These are phyloP conservation scores for Zingel zingel DNA, from an alignment of 2,113 vertebrate genomes.

Conservation along the genomic window DNA sequence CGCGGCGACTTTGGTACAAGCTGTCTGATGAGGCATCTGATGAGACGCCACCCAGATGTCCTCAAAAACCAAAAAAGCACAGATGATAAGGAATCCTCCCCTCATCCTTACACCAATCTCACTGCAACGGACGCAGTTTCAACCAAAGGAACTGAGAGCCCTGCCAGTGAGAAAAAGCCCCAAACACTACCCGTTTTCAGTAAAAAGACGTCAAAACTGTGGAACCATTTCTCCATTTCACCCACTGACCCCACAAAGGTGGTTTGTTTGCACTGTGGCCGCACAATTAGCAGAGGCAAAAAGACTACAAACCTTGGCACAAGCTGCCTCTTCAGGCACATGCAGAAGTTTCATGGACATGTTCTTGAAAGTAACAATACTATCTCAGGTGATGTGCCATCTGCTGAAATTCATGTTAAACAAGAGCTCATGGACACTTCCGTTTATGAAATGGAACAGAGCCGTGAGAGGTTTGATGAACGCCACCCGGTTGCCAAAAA, in stretches of 20 bases:
- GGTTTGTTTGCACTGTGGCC: conserved; percentile 96
- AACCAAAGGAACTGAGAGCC: conserved; percentile 81
- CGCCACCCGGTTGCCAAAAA: conserved; percentile 97
- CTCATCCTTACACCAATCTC: conserved; percentile 84
- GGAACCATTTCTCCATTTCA: conserved; percentile 97
- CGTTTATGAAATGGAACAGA: conserved; percentile 81
- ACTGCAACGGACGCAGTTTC: conserved; percentile 86
- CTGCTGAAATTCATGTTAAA: conserved; percentile 83
- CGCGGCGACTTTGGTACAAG: conserved; percentile 95
- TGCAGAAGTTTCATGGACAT: conserved; percentile 94
- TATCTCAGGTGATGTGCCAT: conserved; percentile 85
- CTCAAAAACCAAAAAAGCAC: conserved; percentile 90
- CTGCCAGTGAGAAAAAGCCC: conserved; percentile 82
- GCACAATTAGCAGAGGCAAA: conserved; percentile 97
- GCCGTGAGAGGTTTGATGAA: conserved; percentile 89
- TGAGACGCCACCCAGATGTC: conserved; percentile 91
- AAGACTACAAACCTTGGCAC: conserved; percentile 97
- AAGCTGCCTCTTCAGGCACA: conserved; percentile 94
- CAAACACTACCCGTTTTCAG: conserved; percentile 88
- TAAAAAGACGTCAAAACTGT: conserved; percentile 99
- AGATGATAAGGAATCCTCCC: conserved; percentile 76
- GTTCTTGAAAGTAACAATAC: conserved; percentile 89
- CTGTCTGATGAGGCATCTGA: conserved; percentile 95
- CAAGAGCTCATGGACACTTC: conserved; percentile 84
- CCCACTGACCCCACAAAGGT: conserved; percentile 95